Percentiles rank a stretch among this genome's conserved stretches.
Conservation (phyloP, 2,113 vertebrate species). For the Agapornis roseicollis region DNA sequence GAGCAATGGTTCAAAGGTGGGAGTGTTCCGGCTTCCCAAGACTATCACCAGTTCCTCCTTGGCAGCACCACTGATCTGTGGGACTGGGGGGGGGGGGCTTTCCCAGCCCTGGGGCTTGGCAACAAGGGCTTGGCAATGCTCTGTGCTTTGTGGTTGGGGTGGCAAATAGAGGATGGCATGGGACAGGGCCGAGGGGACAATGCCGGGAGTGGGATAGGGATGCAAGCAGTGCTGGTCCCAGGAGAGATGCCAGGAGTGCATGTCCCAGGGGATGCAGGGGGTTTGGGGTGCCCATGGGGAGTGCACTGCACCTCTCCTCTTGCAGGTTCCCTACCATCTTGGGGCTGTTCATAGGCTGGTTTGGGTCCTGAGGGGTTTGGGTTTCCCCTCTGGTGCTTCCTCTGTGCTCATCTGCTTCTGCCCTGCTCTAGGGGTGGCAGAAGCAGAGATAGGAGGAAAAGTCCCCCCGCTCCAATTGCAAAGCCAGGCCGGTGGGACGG, state of each 20-base stretch:
- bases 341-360: rapidly evolving
- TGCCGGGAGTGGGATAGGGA: not conserved
- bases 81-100: not conserved
- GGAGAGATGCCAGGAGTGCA: not conserved
- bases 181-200: not conserved
- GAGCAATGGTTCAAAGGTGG: not conserved
- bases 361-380: not conserved
- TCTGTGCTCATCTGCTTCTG: not conserved
- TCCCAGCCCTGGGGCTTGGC: not conserved
- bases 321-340: rapidly evolving
- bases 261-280: not conserved
- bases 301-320: not conserved
- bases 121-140: not conserved
- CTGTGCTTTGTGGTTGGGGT: not conserved
- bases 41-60: not conserved
- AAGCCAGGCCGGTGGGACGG: not conserved
- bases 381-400: not conserved
- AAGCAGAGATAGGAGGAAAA: not conserved
- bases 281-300: not conserved
- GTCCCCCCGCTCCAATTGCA: rapidly evolving
- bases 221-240: not conserved
- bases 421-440: rapidly evolving
- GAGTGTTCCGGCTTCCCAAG: not conserved
- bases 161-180: not conserved
- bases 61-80: not conserved